Evolutionary conservation across 2,113 vertebrate species (phyloP), one percentile per base, ranked within the genome.

Genomic region (Pitta sordida): DNA sequence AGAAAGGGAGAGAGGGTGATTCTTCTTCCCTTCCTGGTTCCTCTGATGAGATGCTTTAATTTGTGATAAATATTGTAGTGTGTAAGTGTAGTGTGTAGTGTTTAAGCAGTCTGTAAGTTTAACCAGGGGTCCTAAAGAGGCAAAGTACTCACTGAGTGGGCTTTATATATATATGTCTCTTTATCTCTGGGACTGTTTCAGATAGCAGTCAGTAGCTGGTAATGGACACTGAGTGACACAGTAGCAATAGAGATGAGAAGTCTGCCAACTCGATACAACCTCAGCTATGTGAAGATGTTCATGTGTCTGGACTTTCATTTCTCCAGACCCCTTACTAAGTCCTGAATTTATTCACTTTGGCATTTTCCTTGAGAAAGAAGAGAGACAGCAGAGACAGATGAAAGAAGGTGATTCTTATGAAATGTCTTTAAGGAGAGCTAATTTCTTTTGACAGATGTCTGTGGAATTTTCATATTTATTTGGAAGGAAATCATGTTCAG

Each of bases 401-500:
- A 79, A 89, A 83, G 46, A 76, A 80, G 5, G 18, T 1, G 0
- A 30, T 53, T 62, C 19, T n/a, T 51, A 43, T 46, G 37, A 83
- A 95, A 74, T 65, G 2, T 65, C 84, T 88, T 88, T 65, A 80
- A 96, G 46, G 30, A 86, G 12, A 63, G 13, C 70, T 88, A 69
- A 96, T 83, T 32, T 80, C 32, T 95, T 94, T 80, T 90, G 90
- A 91, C 71, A 63, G 21, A 43, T 77, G 63, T 75, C 68, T 80
- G 63, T 86, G 67, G 37, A 95, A 27, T 86, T 93, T 91, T 83
- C 60, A 29, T 92, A 90, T 94, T 87, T 93, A 67, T 77, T 88
- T 4, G 7, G 67, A 89, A 83, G 67, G 44, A 91, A 90, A 83
- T 86, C 63, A 63, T 48, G 59, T 71, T 88, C 71, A 90, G 79